Percentiles rank a stretch among this genome's conserved stretches.
Conservation (phyloP, 2,797 vertebrate genomes). For the Calcarius lapponicus region DNA sequence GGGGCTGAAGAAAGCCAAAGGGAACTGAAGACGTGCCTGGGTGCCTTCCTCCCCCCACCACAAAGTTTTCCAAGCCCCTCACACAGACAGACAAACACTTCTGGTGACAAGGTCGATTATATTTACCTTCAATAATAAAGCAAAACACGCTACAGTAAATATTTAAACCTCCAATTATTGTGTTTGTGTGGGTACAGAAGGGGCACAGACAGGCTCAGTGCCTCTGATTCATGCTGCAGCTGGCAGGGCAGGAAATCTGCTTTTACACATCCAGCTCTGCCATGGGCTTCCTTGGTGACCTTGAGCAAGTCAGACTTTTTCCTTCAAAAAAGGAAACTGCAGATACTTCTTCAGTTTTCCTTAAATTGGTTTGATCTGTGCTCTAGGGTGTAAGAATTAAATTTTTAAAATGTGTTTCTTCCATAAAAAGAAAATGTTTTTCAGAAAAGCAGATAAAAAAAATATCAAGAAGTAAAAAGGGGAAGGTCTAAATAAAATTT, state of each 20-base stretch:
- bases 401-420: not conserved
- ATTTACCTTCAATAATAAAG: not conserved
- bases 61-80: not conserved
- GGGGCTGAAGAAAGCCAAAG: conserved; percentile 41
- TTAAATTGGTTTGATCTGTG: not conserved
- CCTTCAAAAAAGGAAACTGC: not conserved
- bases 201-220: not conserved
- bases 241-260: not conserved
- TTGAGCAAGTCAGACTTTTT: not conserved
- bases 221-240: not conserved
- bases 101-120: not conserved
- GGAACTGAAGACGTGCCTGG: conserved; percentile 40
- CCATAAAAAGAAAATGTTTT: not conserved
- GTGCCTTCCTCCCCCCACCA: not conserved
- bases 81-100: not conserved
- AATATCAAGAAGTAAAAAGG: not conserved
- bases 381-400: not conserved
- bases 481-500: not conserved
- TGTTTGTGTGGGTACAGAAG: not conserved
- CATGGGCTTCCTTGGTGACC: not conserved
- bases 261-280: not conserved
- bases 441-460: not conserved
- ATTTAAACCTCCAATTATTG: not conserved
- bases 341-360: not conserved
- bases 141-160: not conserved